phyloP scores from a whole-genome alignment of 2,888 invertebrate species.

The Cataglyphis cursor region DNA sequence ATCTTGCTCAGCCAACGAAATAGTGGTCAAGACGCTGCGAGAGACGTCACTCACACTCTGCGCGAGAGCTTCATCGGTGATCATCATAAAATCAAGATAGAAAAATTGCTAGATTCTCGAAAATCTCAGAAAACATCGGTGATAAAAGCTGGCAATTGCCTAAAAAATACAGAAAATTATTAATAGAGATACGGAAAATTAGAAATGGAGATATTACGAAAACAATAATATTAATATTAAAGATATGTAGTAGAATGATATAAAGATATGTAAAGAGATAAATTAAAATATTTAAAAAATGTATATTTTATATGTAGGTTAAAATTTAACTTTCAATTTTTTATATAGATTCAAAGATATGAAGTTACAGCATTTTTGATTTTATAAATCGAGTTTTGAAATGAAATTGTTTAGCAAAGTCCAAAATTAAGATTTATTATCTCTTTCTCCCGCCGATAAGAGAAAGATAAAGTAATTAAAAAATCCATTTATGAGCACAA shows the following conservation, averaged over 20 bases:
- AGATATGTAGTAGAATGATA: background rate
- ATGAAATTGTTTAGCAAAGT: too few relatives aligned
- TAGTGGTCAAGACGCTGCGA: conserved; percentile 35
- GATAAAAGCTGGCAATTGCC: background rate
- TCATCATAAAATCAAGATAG: conserved; percentile 50
- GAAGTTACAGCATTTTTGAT: conserved; percentile 17
- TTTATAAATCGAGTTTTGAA: background rate
- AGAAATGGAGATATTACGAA: background rate
- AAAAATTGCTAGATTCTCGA: conserved; percentile 7
- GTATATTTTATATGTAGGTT: conserved; percentile 3
- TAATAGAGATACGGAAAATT: background rate
- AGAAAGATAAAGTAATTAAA: background rate
- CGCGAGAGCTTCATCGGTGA: conserved; percentile 69
- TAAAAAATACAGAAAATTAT: background rate
- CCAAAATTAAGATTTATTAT: background rate
- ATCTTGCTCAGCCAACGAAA: conserved; percentile 44
- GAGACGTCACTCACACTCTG: conserved; percentile 72
- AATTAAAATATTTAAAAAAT: conserved; percentile 2
- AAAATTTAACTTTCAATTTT: conserved; percentile 46
- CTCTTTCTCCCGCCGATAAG: background rate
- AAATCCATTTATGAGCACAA: background rate
- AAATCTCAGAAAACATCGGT: background rate
- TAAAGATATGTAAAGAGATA: background rate
- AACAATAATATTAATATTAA: background rate
- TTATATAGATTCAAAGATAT: conserved; percentile 7